These are phyloP conservation scores for Oceanodroma leucorhoa DNA, from an alignment of 2,797 vertebrate genomes.

Conservation along the genomic window DNA sequence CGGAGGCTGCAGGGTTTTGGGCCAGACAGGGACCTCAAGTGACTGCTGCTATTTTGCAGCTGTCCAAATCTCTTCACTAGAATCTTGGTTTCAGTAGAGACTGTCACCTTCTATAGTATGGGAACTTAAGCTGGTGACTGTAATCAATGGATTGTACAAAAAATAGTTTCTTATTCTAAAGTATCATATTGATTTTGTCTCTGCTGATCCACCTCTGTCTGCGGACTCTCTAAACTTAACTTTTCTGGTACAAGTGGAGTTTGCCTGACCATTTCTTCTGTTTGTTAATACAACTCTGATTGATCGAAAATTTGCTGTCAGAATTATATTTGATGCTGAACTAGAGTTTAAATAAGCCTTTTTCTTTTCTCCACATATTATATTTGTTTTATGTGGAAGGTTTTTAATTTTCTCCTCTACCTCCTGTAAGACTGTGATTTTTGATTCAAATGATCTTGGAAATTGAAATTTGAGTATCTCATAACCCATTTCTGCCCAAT, in stretches of 20 bases:
- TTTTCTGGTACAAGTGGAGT: neutral
- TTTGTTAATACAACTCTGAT: neutral
- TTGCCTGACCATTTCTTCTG: neutral
- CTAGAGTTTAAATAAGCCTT: neutral
- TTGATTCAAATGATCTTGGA: neutral
- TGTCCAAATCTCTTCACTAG: neutral
- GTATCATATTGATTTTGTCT: neutral
- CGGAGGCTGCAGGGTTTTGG: neutral
- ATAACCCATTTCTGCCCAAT: neutral
- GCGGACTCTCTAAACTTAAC: neutral
- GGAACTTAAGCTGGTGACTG: neutral
- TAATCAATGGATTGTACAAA: neutral
- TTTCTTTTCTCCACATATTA: neutral
- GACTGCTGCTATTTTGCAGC: neutral
- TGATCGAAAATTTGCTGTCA: neutral
- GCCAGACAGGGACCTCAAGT: neutral
- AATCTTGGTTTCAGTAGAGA: neutral
- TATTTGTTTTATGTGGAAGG: fast-evolving
- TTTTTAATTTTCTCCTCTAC: neutral
- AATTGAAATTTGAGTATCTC: neutral
- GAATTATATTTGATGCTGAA: neutral
- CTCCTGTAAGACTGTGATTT: neutral
- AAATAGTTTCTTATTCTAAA: neutral
- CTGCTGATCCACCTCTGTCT: neutral
- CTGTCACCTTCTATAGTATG: neutral